Conservation (phyloP, 2,113 vertebrate species). For the Zapornia atra region DNA sequence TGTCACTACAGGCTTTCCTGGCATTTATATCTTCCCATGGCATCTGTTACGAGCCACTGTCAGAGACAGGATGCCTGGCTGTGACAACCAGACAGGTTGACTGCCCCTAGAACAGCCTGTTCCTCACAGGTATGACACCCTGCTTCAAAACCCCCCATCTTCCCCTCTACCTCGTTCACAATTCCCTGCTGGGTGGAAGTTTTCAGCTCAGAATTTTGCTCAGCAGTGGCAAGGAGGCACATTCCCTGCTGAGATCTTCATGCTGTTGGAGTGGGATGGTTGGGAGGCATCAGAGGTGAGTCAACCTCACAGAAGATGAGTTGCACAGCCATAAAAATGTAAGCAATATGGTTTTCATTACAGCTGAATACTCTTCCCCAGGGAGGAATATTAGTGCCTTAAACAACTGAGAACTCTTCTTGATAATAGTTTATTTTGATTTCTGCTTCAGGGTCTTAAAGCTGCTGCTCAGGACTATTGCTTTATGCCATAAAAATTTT, state of each 20-base stretch:
- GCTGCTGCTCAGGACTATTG: background rate
- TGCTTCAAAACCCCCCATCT: background rate
- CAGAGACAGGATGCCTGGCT: slow-evolving; percentile 14
- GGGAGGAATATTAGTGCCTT: background rate
- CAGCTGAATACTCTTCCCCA: background rate
- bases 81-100: background rate
- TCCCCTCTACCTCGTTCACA: background rate
- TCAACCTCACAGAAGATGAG: background rate
- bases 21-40: background rate
- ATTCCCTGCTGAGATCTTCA: background rate
- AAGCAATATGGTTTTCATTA: background rate
- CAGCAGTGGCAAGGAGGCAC: background rate
- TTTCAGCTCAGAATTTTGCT: background rate
- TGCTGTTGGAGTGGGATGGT: background rate
- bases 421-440: background rate
- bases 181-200: background rate
- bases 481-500: background rate
- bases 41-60: background rate
- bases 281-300: background rate
- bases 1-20: slow-evolving; percentile 40
- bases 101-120: background rate
- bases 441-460: background rate
- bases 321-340: background rate
- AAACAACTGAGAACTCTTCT: background rate
- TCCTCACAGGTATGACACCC: background rate